phyloP scores from a whole-genome alignment of 2,113 vertebrate species.

The Nerophis lumbriciformis region DNA sequence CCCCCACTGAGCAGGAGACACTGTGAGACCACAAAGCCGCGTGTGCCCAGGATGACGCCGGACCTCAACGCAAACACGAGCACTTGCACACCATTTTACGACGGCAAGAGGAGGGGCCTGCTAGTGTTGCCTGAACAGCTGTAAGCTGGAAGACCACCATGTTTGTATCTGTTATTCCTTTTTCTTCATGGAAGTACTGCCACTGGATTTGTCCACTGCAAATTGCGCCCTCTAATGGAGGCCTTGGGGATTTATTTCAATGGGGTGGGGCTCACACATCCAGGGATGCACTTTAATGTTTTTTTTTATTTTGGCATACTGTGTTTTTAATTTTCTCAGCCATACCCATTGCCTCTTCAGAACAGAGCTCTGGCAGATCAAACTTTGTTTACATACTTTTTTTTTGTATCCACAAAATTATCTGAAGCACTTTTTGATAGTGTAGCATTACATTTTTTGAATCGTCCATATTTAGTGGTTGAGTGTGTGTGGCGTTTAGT shows the following conservation, averaged over 20 bases:
- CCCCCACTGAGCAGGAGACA: constrained; percentile 80
- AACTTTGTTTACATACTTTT: constrained; percentile 67
- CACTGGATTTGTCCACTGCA: constrained; percentile 64
- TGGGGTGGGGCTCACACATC: constrained; percentile 43
- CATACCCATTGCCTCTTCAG: constrained; percentile 59
- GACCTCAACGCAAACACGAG: constrained; percentile 39
- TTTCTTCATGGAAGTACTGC: constrained; percentile 63
- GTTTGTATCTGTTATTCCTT: constrained; percentile 44
- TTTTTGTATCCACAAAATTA: constrained; percentile 62
- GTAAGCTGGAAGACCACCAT: constrained; percentile 51
- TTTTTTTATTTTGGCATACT: constrained; percentile 30
- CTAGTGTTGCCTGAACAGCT: constrained; percentile 10
- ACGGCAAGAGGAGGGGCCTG: constrained; percentile 2
- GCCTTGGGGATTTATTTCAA: constrained; percentile 38
- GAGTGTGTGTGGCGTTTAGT: constrained; percentile 50
- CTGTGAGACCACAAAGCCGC: constrained; percentile 68
- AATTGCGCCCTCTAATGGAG: constrained; percentile 36
- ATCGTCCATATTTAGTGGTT: constrained; percentile 51
- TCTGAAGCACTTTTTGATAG: constrained; percentile 74
- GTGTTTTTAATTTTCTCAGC: constrained; percentile 57
- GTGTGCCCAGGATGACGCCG: constrained; percentile 56
- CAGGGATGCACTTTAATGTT: constrained; percentile 71
- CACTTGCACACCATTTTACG: constrained; percentile 40
- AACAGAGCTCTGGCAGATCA: constrained; percentile 61
- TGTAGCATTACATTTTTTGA: constrained; percentile 61